Percentiles rank a stretch among this genome's conserved stretches.
phyloP scores from a whole-genome alignment of 2,888 invertebrate genomes.

The Camptogramma bilineatum region DNA sequence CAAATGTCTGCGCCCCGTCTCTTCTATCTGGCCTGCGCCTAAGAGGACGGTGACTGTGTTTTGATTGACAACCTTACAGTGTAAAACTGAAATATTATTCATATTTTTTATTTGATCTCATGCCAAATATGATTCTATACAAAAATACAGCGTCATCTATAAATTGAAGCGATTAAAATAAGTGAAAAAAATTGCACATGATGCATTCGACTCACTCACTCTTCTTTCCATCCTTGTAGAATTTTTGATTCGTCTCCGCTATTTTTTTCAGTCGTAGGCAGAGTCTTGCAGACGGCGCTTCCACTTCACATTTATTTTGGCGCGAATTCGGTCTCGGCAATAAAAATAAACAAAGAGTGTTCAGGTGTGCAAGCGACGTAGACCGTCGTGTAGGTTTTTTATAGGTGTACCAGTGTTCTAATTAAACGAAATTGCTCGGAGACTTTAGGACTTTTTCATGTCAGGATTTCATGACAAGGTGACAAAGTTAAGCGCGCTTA shows the following conservation, averaged over 20 bases:
- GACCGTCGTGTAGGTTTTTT: conserved; percentile 44
- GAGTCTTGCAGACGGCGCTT: neutral
- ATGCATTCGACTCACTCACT: too few species aligned
- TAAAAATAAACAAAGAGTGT: conserved; percentile 77
- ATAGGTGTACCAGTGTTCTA: conserved; percentile 43
- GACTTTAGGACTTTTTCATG: conserved; percentile 17
- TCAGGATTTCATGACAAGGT: conserved; percentile 10
- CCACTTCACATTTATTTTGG: conserved; percentile 75
- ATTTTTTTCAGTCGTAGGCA: neutral
- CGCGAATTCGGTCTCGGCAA: conserved; percentile 71
- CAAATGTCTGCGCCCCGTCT: too few species aligned
- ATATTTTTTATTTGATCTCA: too few species aligned
- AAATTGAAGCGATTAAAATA: too few species aligned
- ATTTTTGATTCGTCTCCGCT: neutral
- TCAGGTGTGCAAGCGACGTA: conserved; percentile 57
- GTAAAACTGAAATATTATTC: too few species aligned
- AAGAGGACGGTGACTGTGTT: too few species aligned
- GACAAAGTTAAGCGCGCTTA: neutral
- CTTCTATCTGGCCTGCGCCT: too few species aligned
- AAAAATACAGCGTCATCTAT: too few species aligned
- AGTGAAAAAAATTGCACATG: too few species aligned
- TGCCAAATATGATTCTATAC: too few species aligned
- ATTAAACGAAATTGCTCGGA: conserved; percentile 41
- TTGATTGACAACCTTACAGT: neutral
- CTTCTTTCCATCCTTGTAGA: too few species aligned